Base-by-base conservation (phyloP, 2,888 invertebrate genomes). In the Synanthedon myopaeformis region DNA sequence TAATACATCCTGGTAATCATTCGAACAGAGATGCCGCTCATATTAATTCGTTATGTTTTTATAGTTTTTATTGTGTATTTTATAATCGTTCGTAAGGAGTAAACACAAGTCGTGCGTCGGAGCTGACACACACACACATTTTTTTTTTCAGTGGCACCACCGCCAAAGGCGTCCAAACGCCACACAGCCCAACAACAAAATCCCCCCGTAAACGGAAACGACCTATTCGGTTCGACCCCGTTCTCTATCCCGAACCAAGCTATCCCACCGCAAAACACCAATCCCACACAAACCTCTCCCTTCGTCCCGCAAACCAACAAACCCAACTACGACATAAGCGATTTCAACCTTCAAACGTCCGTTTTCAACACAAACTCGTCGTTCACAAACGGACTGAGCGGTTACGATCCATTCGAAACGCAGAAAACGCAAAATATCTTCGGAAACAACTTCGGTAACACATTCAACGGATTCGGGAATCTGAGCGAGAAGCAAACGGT, bases 401-500 rank as follows among this genome's bases (percentile, higher is more conserved):
- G 87, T 0, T 89, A 90, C 61, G 96, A 96, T 80, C 95, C 95
- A 1, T 96, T 96, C 72, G 96, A 96, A 62, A 95, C 96, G 89
- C 93, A 92, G 49, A 93, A 93, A 66, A 63, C 69, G 41, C 77
- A 77, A 1, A 86, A 81, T 53, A 84, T 87, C 8, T 85, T 85
- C 54, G 81, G 76, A 1, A 85, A 83, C 53, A 78, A 79, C 1
- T 83, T 69, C 54, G 79, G 80, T 0, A 82, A 76, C 57, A 61
- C 76, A 0, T 86, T 86, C 60, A 87, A 87, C 56, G 88, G 88
- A 0, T 88, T 86, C 55, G 85, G 84, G 0, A 83, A 81, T 58
- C 63, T 86, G 35, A 87, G 87, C 65, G 86, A 86, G 72, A 87
- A 87, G 51, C 86, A 84, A 53, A 76, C 82, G 0, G 85, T 85